Percentiles rank a stretch among this genome's conserved stretches.
Evolutionary conservation across 2,113 vertebrate species (phyloP).

Genomic region (Coregonus clupeaformis): DNA sequence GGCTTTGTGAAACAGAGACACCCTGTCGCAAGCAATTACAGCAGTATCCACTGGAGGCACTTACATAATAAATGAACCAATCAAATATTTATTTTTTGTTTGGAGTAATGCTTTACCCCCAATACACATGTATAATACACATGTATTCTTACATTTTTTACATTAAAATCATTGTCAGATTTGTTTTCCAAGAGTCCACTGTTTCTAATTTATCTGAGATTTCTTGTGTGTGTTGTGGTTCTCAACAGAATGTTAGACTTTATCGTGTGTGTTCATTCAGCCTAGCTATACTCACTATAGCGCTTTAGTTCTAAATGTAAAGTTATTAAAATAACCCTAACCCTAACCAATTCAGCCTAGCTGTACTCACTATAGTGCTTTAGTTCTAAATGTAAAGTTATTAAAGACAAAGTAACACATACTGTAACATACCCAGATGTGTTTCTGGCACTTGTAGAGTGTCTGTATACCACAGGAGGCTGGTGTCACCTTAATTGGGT

Average conservation of each 20-base stretch:
- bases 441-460: too few species aligned
- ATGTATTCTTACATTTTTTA: constrained; percentile 33
- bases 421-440: too few species aligned
- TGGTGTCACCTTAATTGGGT: too few species aligned
- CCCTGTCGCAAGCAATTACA: constrained; percentile 70
- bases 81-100: constrained; percentile 73
- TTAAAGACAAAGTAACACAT: too few species aligned
- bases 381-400: too few species aligned
- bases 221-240: not conserved
- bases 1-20: constrained; percentile 71
- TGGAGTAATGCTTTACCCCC: constrained; percentile 55
- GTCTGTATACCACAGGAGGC: too few species aligned
- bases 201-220: not conserved
- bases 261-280: not conserved
- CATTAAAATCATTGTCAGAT: constrained; percentile 4
- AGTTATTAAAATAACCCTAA: too few species aligned
- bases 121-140: constrained; percentile 43
- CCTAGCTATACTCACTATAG: too few species aligned
- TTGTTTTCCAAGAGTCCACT: not conserved
- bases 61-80: constrained; percentile 75
- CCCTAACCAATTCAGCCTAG: too few species aligned
- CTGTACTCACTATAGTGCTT: too few species aligned
- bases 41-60: constrained; percentile 70
- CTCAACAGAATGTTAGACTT: not conserved
- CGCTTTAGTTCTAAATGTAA: too few species aligned